Evolutionary conservation across 2,888 invertebrate genomes (phyloP).

Genomic region (Eristalis intricaria): DNA sequence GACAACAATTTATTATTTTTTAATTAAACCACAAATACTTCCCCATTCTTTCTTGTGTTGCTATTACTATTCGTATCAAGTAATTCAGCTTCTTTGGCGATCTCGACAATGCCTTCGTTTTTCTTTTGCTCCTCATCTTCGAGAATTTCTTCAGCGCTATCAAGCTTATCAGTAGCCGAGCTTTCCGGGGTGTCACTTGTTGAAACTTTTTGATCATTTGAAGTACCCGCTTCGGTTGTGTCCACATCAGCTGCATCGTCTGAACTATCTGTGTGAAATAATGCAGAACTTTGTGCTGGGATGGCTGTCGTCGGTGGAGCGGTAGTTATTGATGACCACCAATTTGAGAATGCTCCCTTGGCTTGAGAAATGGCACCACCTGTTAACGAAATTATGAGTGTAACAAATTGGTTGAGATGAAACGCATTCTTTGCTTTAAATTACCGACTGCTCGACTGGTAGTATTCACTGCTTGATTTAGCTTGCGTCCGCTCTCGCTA

Average conservation of each 20-base stretch:
- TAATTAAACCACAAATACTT: constrained; percentile 75
- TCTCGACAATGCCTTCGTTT: constrained; percentile 79
- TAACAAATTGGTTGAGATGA: neutral
- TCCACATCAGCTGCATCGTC: constrained; percentile 54
- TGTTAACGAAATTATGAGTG: constrained; percentile 80
- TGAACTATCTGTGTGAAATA: constrained; percentile 47
- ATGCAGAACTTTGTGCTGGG: constrained; percentile 27
- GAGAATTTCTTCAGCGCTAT: constrained; percentile 74
- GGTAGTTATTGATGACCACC: constrained; percentile 90
- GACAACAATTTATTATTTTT: constrained; percentile 34
- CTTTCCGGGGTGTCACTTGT: constrained; percentile 25
- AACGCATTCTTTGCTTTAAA: neutral
- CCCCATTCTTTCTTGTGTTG: constrained; percentile 65
- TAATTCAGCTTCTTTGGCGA: constrained; percentile 79
- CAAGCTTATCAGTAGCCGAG: constrained; percentile 73
- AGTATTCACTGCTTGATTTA: constrained; percentile 95
- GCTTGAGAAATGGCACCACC: constrained; percentile 95
- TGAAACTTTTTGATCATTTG: constrained; percentile 43
- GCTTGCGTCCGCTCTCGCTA: constrained; percentile 95
- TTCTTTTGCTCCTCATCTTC: constrained; percentile 58
- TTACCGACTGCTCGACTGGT: constrained; percentile 93
- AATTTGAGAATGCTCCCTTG: constrained; percentile 90
- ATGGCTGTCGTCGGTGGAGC: constrained; percentile 78
- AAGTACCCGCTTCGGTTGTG: constrained; percentile 29
- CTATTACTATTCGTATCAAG: constrained; percentile 74